Evolutionary conservation across 2,113 vertebrate species (phyloP).

Genomic region (Chaetops frenatus): DNA sequence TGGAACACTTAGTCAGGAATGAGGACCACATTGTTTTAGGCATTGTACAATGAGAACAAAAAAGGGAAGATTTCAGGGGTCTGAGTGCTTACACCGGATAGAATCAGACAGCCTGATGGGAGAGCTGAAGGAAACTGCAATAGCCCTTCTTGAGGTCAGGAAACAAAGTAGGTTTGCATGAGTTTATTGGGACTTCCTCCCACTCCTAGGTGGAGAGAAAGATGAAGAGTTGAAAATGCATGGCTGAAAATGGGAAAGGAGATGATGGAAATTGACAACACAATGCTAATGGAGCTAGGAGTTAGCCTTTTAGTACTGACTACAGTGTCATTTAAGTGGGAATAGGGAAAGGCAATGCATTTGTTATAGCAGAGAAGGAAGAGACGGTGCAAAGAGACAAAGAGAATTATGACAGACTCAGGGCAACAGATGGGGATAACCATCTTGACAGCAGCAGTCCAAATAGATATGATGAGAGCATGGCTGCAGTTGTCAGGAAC

Average conservation of each 20-base stretch:
- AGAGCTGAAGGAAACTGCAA: neutral
- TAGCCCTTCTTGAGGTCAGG: neutral
- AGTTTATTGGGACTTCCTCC: neutral
- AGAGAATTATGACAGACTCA: neutral
- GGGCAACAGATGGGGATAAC: neutral
- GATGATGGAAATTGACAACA: neutral
- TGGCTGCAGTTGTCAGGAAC: neutral
- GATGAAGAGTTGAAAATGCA: neutral
- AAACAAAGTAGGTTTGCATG: neutral
- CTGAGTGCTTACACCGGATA: neutral
- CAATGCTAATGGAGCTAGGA: neutral
- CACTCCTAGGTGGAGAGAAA: neutral
- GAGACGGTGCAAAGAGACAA: neutral
- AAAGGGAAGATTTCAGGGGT: neutral
- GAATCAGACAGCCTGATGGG: neutral
- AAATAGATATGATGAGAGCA: neutral
- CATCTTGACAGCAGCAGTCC: neutral
- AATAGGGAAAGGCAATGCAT: neutral
- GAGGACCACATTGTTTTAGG: neutral
- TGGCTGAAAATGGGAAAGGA: neutral
- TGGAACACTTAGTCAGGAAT: neutral
- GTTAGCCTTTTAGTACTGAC: neutral
- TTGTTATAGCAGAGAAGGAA: neutral
- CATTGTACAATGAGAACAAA: neutral
- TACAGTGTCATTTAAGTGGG: neutral